These are phyloP conservation scores for Myrmecobius fasciatus DNA, from an alignment of 2,113 vertebrate genomes.

Conservation along the genomic window DNA sequence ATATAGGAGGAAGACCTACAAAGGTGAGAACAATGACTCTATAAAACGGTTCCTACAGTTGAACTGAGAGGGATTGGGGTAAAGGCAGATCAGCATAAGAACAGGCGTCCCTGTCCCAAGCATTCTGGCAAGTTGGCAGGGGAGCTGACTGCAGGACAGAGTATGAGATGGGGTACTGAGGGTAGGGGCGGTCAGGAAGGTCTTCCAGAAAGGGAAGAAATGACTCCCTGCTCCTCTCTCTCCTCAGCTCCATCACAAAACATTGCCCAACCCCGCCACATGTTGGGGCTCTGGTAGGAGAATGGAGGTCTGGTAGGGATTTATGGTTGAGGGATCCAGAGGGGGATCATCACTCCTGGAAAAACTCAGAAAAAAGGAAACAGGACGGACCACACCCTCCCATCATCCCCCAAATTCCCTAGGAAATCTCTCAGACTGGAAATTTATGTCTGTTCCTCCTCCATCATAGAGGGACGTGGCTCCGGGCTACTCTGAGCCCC, in stretches of 20 bases:
- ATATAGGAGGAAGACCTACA: not conserved
- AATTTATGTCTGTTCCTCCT: not conserved
- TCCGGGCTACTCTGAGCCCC: not conserved
- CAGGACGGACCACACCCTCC: not conserved
- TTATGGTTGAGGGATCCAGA: not conserved
- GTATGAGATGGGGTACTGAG: not conserved
- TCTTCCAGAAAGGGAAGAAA: not conserved
- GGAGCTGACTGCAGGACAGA: not conserved
- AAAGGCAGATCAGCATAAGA: not conserved
- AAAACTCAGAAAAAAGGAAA: not conserved
- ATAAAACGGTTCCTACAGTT: not conserved
- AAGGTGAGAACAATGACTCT: not conserved
- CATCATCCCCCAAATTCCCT: not conserved
- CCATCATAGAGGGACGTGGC: not conserved
- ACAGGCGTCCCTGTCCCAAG: not conserved
- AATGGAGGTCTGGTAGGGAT: not conserved
- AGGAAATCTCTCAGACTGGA: not conserved
- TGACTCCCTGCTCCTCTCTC: not conserved
- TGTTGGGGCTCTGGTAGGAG: not conserved
- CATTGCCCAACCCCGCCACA: not conserved
- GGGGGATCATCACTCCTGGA: not conserved
- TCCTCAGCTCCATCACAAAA: not conserved
- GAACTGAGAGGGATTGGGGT: not conserved
- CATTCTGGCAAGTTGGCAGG: not conserved
- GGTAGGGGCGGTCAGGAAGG: not conserved